Base-by-base conservation (phyloP, 2,113 vertebrate species). In the Psilopsiagon aurifrons region DNA sequence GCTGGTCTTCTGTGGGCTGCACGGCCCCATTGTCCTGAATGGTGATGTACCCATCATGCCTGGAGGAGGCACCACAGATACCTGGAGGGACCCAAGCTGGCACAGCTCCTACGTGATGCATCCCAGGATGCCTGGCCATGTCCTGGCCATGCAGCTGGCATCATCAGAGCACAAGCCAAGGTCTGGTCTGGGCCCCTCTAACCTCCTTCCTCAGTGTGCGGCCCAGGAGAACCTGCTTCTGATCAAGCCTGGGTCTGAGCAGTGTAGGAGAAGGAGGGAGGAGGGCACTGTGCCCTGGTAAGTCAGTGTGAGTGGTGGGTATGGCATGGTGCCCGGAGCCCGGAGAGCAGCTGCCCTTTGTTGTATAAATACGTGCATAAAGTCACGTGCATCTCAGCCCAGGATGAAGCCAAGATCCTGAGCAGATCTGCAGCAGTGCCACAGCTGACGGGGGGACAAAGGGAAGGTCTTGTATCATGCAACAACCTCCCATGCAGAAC, bases 41-140 rank as follows among this genome's bases (percentile, higher is more conserved):
- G 23, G 18, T 0, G 1, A 11, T 39, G 41, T 14, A 54, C 12
- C 43, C 35, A 0, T 6, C 1, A 13, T 67, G 15, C 41, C 8
- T 54, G 52, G 49, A 44, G 27, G 27, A 75, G 29, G 25, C 14
- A 74, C 43, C 3, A 0, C 54, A 46, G n/a, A 37, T 78, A 29
- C 25, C 31, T 27, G 44, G 9, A n/a, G 17, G 6, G 33, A 9
- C 27, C 7, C 3, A 7, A 60, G 46, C 52, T 79, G 62, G 31
- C 41, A 74, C 41, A 57, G 31, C 31, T 70, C 49, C 60, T 2
- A 0, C 29, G 29, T 33, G 19, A 44, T 22, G 33, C 11, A 8
- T 43, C 31, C 46, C 1, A 2, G 23, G 47, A 35, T 39, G 33
- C 9, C 35, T 54, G 13, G 20, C 44, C 2, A 0, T 44, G 14